Percentiles rank a stretch among this genome's conserved stretches.
Conservation (phyloP, 2,113 vertebrate genomes). For the Phalacrocorax carbo region DNA sequence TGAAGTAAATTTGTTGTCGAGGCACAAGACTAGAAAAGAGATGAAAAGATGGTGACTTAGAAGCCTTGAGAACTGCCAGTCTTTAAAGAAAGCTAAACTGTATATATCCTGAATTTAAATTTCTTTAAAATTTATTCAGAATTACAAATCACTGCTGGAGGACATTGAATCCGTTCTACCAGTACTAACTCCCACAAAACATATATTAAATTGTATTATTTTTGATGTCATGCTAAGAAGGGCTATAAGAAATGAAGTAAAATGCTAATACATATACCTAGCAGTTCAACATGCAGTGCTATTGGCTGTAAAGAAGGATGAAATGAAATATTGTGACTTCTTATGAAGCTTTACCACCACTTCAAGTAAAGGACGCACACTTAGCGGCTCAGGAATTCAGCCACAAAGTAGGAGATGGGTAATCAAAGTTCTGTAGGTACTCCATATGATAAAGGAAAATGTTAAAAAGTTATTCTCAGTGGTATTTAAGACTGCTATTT, state of each 20-base stretch:
- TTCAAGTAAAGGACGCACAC: not conserved
- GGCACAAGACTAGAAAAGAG: not conserved
- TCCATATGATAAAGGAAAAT: not conserved
- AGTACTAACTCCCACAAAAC: not conserved
- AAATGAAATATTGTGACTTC: not conserved
- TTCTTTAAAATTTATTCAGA: not conserved
- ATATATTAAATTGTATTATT: not conserved
- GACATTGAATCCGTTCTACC: not conserved
- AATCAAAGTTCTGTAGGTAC: not conserved
- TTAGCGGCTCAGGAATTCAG: not conserved
- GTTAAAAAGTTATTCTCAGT: not conserved
- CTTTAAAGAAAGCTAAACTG: not conserved
- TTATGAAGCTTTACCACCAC: not conserved
- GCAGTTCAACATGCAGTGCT: not conserved
- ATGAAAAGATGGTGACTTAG: not conserved
- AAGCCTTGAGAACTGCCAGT: not conserved
- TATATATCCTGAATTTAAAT: not conserved
- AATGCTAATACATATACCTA: not conserved
- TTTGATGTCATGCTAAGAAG: not conserved
- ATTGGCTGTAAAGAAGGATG: not conserved
- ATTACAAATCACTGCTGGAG: not conserved
- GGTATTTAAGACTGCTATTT: not conserved
- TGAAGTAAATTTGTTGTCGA: not conserved
- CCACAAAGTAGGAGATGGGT: not conserved
- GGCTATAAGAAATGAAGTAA: not conserved